Conservation (phyloP, 2,113 vertebrate species). For the Procavia capensis region DNA sequence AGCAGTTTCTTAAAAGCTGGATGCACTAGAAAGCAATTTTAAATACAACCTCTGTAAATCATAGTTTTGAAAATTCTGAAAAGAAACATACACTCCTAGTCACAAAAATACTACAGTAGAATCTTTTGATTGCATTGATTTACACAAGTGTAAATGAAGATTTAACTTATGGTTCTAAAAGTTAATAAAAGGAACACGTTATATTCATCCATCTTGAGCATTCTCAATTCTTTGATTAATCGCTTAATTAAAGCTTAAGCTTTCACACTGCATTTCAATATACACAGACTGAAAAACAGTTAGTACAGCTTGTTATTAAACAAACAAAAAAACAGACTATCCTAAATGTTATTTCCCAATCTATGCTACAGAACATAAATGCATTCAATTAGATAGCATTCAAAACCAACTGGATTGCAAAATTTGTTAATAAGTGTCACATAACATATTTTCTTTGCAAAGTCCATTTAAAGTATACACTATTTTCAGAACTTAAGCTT, state of each 20-base stretch:
- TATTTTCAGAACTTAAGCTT: background rate
- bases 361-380: background rate
- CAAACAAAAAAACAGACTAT: background rate
- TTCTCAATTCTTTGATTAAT: background rate
- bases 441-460: background rate
- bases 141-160: constrained; percentile 28
- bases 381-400: constrained; percentile 7
- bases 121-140: constrained; percentile 2
- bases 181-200: constrained; percentile 6
- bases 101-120: background rate
- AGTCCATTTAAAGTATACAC: background rate
- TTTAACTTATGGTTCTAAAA: constrained; percentile 17
- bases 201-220: background rate
- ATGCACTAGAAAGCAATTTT: background rate
- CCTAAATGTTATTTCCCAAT: background rate
- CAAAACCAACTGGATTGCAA: constrained; percentile 21
- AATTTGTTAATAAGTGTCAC: constrained; percentile 1
- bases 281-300: constrained; percentile 13
- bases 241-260: constrained; percentile 4
- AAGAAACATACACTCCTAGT: background rate
- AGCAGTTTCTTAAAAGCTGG: background rate
- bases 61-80: background rate
- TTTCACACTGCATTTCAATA: constrained; percentile 41
- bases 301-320: background rate
- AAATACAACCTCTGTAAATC: constrained; percentile 7